Conservation (phyloP, 2,113 vertebrate genomes). For the Arizona elegans region DNA sequence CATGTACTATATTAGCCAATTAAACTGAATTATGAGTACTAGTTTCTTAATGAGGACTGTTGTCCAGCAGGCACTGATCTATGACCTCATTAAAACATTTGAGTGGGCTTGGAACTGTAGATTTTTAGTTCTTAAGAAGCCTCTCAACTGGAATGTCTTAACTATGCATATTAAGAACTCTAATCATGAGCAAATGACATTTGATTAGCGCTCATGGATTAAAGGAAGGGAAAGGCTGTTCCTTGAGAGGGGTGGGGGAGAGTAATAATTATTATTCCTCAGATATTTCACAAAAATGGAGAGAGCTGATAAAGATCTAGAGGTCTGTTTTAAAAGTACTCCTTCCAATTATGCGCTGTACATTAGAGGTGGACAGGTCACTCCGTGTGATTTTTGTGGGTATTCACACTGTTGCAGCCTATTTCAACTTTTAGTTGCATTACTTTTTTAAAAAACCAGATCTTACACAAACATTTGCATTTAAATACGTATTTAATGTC, state of each 20-base stretch:
- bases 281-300: neutral
- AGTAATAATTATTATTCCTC: neutral
- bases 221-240: neutral
- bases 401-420: neutral
- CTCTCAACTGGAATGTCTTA: slow-evolving; percentile 20
- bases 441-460: neutral
- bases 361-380: neutral
- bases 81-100: slow-evolving; percentile 15
- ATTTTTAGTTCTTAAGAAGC: slow-evolving; percentile 10
- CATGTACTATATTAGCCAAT: slow-evolving; percentile 27
- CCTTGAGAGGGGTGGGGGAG: neutral
- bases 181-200: slow-evolving; percentile 2
- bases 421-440: neutral
- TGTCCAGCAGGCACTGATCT: slow-evolving; percentile 26
- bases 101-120: neutral
- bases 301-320: neutral
- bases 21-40: slow-evolving; percentile 32
- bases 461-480: neutral
- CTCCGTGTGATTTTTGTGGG: neutral
- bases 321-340: neutral
- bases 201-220: neutral
- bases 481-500: neutral
- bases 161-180: slow-evolving; percentile 3
- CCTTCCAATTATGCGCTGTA: neutral
- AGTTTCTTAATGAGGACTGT: slow-evolving; percentile 23